Conservation (phyloP, 2,888 invertebrate species). For the Diarsia rubi region DNA sequence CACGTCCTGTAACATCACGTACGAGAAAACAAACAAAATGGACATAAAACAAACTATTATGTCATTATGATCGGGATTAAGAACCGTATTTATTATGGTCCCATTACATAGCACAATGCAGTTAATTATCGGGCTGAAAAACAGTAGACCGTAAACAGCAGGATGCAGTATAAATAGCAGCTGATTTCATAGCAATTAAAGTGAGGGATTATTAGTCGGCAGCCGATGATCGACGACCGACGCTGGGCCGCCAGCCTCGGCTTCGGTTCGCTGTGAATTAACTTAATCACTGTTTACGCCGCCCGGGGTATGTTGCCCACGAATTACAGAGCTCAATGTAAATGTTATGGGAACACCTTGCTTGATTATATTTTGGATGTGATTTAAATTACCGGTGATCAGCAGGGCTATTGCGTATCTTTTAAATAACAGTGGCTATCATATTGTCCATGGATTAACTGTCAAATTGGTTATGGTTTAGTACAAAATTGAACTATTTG, state of each 20-base stretch:
- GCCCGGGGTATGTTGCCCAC: constrained; percentile 48
- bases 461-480: too few species aligned
- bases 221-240: constrained; percentile 62
- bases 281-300: constrained; percentile 67
- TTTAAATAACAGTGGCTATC: too few species aligned
- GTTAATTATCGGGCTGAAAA: constrained; percentile 61
- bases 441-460: too few species aligned
- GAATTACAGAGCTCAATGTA: constrained; percentile 55
- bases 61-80: constrained; percentile 34
- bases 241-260: constrained; percentile 63
- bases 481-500: too few species aligned
- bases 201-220: constrained; percentile 73
- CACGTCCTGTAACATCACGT: constrained; percentile 15
- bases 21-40: constrained; percentile 42
- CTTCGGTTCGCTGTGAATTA: constrained; percentile 62
- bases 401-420: too few species aligned
- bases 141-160: constrained; percentile 54
- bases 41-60: constrained; percentile 53
- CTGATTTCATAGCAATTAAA: constrained; percentile 80
- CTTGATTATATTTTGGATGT: constrained; percentile 39
- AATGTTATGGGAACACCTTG: constrained; percentile 52
- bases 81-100: constrained; percentile 36
- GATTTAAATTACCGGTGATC: constrained; percentile 23
- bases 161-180: constrained; percentile 72
- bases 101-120: constrained; percentile 52